These are phyloP conservation scores for Rhopalosiphum maidis DNA, from an alignment of 1,140 invertebrate species.

Conservation along the genomic window DNA sequence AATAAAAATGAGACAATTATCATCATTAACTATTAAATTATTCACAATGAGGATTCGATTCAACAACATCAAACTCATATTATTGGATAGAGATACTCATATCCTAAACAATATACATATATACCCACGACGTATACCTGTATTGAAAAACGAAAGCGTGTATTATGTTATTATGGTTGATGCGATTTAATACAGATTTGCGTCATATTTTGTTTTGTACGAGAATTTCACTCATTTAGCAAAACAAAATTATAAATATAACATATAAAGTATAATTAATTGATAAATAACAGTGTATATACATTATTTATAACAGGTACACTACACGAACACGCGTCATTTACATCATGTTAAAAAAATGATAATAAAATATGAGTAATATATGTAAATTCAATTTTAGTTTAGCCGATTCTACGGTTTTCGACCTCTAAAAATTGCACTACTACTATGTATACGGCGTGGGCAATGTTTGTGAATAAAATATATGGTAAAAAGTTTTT, in stretches of 20 bases:
- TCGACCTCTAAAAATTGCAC: not conserved
- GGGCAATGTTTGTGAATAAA: not conserved
- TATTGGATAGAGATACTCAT: not conserved
- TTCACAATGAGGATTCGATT: not conserved
- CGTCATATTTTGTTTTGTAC: slow-evolving; percentile 31
- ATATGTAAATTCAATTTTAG: not conserved
- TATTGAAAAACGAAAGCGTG: not conserved
- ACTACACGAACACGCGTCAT: not conserved
- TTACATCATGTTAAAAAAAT: not conserved
- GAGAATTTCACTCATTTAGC: not conserved
- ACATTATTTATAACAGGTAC: not conserved
- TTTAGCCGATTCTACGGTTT: not conserved
- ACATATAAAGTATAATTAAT: not conserved
- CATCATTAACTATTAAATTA: not conserved
- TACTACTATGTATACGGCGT: not conserved
- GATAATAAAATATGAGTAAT: not conserved
- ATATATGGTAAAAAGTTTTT: not conserved
- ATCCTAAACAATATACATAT: not conserved
- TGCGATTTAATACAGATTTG: not conserved
- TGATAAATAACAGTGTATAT: not conserved
- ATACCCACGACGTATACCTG: not conserved
- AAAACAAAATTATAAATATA: not conserved
- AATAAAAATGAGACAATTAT: not conserved
- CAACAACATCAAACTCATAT: not conserved
- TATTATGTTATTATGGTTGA: not conserved